These are phyloP conservation scores for Eclectus roratus DNA, from an alignment of 2,113 vertebrate species.

Conservation along the genomic window DNA sequence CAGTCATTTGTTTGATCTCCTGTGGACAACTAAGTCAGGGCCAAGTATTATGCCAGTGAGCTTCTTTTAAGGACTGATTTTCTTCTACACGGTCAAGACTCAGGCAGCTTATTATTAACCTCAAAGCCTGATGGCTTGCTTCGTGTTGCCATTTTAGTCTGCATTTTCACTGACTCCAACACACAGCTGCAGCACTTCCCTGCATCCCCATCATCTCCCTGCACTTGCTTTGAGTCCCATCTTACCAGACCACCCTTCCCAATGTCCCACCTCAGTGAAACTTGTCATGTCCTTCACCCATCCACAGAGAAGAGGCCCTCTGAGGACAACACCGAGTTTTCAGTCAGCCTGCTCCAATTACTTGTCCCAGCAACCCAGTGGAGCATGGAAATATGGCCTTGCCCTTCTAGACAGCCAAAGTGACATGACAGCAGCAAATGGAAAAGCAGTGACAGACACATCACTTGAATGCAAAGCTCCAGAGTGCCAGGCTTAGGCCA, in stretches of 20 bases:
- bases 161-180: not conserved
- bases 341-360: not conserved
- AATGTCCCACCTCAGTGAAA: not conserved
- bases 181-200: not conserved
- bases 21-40: not conserved
- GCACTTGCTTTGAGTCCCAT: not conserved
- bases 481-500: not conserved
- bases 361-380: not conserved
- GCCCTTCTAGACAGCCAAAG: not conserved
- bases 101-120: slow-evolving; percentile 16
- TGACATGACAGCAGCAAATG: not conserved
- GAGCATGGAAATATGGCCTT: not conserved
- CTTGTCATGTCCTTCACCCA: not conserved
- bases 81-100: not conserved
- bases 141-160: not conserved
- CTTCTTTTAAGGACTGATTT: slow-evolving; percentile 24
- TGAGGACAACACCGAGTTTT: not conserved
- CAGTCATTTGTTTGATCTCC: not conserved
- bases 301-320: not conserved
- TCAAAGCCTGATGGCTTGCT: not conserved
- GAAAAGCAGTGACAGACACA: not conserved
- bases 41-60: not conserved
- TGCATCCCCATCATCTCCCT: not conserved
- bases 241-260: not conserved
- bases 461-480: not conserved